Conservation (phyloP, 2,113 vertebrate species). For the Alouatta palliata region DNA sequence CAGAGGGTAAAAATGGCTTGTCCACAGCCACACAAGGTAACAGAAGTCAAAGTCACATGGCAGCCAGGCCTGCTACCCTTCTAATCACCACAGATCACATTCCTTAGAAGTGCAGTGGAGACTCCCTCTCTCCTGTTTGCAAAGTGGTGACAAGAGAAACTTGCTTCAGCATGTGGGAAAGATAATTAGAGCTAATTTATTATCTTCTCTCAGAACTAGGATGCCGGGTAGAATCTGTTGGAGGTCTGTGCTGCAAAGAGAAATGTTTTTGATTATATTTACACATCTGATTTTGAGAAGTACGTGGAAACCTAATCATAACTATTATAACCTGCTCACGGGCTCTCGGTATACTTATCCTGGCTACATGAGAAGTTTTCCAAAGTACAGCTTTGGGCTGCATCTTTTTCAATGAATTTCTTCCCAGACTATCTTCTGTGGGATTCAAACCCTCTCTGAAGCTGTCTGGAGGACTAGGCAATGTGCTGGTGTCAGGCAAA, state of each 20-base stretch:
- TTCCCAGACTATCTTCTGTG: background rate
- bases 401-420: background rate
- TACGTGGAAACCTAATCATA: slow-evolving; percentile 65
- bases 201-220: slow-evolving; percentile 61
- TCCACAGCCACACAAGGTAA: background rate
- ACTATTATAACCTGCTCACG: slow-evolving; percentile 8
- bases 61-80: background rate
- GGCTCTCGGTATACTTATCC: background rate
- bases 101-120: background rate
- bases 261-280: slow-evolving; percentile 74
- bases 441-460: background rate
- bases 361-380: background rate
- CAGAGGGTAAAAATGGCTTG: background rate
- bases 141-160: slow-evolving; percentile 32
- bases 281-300: slow-evolving; percentile 74
- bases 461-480: background rate
- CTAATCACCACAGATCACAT: background rate
- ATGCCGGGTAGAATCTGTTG: slow-evolving; percentile 59
- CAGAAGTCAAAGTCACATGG: accelerated
- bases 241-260: slow-evolving; percentile 58
- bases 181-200: slow-evolving; percentile 78
- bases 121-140: background rate
- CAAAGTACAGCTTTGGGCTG: background rate
- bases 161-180: slow-evolving; percentile 40
- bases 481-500: background rate